Base-by-base conservation (phyloP, 2,888 invertebrate genomes). In the Polydrusus pterygomalis region DNA sequence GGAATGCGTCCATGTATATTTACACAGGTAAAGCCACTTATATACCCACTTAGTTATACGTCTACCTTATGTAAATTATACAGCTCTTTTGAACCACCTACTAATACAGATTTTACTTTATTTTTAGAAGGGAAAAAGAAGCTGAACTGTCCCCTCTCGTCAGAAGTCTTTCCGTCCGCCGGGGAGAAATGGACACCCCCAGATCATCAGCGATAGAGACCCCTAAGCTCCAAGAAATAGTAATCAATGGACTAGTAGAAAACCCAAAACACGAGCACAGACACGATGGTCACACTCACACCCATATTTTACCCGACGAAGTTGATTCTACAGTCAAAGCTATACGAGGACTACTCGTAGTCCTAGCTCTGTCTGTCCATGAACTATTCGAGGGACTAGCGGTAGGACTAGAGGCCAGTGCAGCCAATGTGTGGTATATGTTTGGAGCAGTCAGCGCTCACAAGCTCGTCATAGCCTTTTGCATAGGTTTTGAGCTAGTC, bases 371-470 rank as follows among this genome's bases (percentile, higher is more conserved):
- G 20, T 95, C 96, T 11, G 91, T 96, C 74, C 96, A 96, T 84
- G 96, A 96, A 84, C 89, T 96, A 0, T 95, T 96, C 83, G 96
- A 96, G 88, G 96, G 96, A 18, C 88, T 96, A 67, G 94, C 96
- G 13, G 93, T 96, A 13, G 96, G 96, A 0, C 87, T 96, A 71
- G 95, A 95, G 85, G 88, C 90, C 13, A 91, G 91, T 25, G 88
- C 89, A 0, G 82, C 86, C 1, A 90, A 89, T 18, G 92, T 93
- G 8, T 93, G 93, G 90, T 95, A 95, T 86, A 94, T 96, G 92
- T 93, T 96, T 84, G 94, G 92, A 5, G 96, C 96, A 0, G 92
- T 96, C 0, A 92, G 94, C 0, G 94, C 95, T 0, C 96, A 96
- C 86, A 96, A 96, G 86, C 89, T 96, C 60, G 95, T 96, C 25